phyloP scores from a whole-genome alignment of 2,797 vertebrate species.

The Chaenodraco wilsoni region DNA sequence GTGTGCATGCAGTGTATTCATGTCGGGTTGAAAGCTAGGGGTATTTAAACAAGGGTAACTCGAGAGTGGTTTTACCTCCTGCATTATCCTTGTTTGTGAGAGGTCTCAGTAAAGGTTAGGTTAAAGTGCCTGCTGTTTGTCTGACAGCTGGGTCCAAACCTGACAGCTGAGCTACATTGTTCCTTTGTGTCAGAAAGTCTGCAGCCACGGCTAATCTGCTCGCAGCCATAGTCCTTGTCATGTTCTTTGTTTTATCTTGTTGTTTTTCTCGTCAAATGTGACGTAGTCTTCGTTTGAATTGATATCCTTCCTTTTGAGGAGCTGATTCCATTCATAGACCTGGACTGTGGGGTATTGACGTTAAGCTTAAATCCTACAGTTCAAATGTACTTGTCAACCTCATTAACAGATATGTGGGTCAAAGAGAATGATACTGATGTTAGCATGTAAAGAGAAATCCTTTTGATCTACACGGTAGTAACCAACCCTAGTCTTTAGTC shows the following conservation, averaged over 20 bases:
- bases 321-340: neutral
- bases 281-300: neutral
- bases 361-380: neutral
- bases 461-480: neutral
- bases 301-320: conserved; percentile 2
- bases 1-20: neutral
- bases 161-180: conserved; percentile 65
- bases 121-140: conserved; percentile 36
- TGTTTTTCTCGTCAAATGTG: conserved; percentile 15
- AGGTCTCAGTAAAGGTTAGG: conserved; percentile 23
- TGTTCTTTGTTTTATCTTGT: conserved; percentile 4
- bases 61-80: neutral
- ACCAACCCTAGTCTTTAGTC: conserved; percentile 25
- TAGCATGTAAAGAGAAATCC: conserved; percentile 3
- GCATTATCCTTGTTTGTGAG: neutral
- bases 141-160: conserved; percentile 52
- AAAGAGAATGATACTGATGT: neutral
- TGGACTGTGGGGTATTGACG: neutral
- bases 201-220: conserved; percentile 25
- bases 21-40: neutral
- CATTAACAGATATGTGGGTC: conserved; percentile 8
- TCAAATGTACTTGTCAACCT: neutral
- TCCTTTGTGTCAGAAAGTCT: conserved; percentile 54
- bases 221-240: neutral
- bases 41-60: neutral